Base-by-base conservation (phyloP, 2,113 vertebrate species). In the Amphilophus citrinellus region DNA sequence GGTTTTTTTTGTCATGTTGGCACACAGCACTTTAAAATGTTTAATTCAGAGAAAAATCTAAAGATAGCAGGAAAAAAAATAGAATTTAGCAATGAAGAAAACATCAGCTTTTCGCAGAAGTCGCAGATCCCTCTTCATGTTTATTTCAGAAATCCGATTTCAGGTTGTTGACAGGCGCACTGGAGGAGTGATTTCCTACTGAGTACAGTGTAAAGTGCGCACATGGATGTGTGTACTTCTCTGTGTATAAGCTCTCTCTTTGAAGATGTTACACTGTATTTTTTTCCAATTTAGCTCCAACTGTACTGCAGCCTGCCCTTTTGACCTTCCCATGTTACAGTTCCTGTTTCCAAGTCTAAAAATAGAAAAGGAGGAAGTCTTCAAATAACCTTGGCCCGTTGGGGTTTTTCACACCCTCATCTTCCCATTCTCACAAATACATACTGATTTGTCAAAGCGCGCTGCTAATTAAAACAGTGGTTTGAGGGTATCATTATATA, bases 281-380 rank as follows among this genome's bases (percentile, higher is more conserved):
- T 30, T 47, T 56, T 61, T 59, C 60, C 5, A 6, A 66, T 68
- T 87, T 10, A 42, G 58, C 80, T 79, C 53, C 44, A 0, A 61
- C 59, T 63, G 77, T 82, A 59, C 27, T 22, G 5, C 44, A 63
- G 75, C 30, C 0, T 57, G 82, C 14, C 85, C 85, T 81, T 82
- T 78, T 81, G 68, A 90, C 90, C 81, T 89, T 79, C 60, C 32
- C 8, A 2, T 62, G 66, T 75, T 61, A 47, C 77, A 66, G 50
- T 76, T 83, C 63, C 75, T 53, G 53, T 61, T 82, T 73, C 78
- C 80, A 68, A 66, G 65, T 65, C 59, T 88, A 80, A 82, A 92
- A 86, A 90, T 76, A 80, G 84, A 65, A 50, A 84, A 76, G 37
- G n/a, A 50, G 24, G 32, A 79, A 75, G 17, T 37, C 61, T 80